Conservation (phyloP, 2,888 invertebrate species). For the Scaptomyza caliginosa region DNA sequence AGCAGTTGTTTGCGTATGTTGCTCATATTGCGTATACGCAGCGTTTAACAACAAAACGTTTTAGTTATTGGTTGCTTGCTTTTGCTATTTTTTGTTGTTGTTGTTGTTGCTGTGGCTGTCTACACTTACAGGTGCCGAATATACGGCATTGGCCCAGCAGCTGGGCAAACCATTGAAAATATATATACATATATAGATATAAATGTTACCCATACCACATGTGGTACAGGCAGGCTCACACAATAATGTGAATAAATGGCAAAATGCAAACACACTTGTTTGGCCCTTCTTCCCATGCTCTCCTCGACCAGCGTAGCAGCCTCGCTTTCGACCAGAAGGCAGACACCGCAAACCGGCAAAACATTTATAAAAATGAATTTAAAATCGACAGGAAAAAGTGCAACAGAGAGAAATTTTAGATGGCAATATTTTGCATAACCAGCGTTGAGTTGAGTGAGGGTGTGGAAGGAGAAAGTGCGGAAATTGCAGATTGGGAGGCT, state of each 20-base stretch:
- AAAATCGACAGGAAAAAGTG: constrained; percentile 69
- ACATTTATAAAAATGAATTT: constrained; percentile 75
- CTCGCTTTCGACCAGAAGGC: not conserved
- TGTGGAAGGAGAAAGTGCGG: not conserved
- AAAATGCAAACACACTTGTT: constrained; percentile 18
- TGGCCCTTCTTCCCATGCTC: not conserved
- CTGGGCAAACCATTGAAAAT: constrained; percentile 40
- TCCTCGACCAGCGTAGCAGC: too few relatives aligned
- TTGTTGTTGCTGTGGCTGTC: constrained; percentile 15
- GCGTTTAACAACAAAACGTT: constrained; percentile 30
- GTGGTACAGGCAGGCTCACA: constrained; percentile 16
- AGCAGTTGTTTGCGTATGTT: not conserved
- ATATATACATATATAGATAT: not conserved
- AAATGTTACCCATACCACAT: constrained; percentile 59
- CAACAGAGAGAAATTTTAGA: constrained; percentile 47
- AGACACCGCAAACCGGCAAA: constrained; percentile 62
- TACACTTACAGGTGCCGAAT: constrained; percentile 61
- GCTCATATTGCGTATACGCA: constrained; percentile 60
- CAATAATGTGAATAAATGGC: constrained; percentile 12
- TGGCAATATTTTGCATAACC: constrained; percentile 51
- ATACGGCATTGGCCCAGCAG: constrained; percentile 17
- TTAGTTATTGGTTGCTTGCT: constrained; percentile 8
- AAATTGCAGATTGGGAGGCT: too few relatives aligned
- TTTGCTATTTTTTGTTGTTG: too few relatives aligned
- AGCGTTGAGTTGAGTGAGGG: not conserved